phyloP scores from a whole-genome alignment of 2,797 vertebrate genomes.

The Enteromius trimaculatus region DNA sequence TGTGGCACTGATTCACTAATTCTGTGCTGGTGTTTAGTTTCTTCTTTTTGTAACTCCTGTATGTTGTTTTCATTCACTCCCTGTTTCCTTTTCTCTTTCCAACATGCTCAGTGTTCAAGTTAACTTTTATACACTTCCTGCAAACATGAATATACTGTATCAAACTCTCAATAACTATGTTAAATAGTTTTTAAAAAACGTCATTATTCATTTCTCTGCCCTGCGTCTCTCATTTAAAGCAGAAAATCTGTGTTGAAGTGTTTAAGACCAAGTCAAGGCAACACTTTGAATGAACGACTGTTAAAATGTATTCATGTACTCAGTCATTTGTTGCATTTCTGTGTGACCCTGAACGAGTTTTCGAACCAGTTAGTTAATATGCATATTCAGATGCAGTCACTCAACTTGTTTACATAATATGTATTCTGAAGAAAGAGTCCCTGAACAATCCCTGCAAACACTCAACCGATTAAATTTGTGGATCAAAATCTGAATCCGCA shows the following conservation, averaged over 20 bases:
- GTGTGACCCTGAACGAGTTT: too few species aligned
- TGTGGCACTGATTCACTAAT: conserved; percentile 40
- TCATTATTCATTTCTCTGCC: not conserved
- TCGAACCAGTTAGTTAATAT: not conserved
- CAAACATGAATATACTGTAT: not conserved
- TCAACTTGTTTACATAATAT: conserved; percentile 3
- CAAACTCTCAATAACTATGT: not conserved
- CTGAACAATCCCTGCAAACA: not conserved
- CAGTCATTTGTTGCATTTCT: not conserved
- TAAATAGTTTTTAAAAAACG: not conserved
- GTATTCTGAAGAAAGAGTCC: not conserved
- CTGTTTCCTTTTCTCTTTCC: conserved; percentile 10
- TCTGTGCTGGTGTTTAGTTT: conserved; percentile 41
- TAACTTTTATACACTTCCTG: not conserved
- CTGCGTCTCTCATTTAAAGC: not conserved
- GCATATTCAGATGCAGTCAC: not conserved
- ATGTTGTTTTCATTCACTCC: conserved; percentile 9
- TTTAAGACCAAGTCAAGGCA: not conserved
- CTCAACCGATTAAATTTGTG: not conserved
- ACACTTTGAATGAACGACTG: not conserved
- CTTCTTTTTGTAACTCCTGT: conserved; percentile 40
- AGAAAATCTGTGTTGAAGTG: not conserved
- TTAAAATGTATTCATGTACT: not conserved
- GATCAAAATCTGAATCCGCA: not conserved
- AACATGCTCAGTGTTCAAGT: not conserved